phyloP scores from a whole-genome alignment of 2,113 vertebrate genomes.

The Muscicapa adusta region DNA sequence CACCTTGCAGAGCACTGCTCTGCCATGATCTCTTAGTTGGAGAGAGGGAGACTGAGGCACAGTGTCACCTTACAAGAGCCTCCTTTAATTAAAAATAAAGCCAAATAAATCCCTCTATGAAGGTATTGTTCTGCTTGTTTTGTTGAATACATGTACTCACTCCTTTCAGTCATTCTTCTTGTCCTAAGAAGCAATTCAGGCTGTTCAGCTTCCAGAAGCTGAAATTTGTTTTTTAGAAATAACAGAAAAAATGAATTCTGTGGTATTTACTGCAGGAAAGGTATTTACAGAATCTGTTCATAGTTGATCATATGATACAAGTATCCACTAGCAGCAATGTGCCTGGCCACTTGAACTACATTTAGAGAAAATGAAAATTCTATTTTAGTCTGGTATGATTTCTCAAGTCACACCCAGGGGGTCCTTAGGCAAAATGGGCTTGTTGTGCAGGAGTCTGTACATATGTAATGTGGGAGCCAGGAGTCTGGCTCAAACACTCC shows the following conservation, averaged over 20 bases:
- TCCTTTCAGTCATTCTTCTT: not conserved
- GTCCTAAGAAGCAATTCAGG: not conserved
- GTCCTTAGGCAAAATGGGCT: not conserved
- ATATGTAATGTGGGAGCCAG: not conserved
- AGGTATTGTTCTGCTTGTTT: not conserved
- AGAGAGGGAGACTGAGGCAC: not conserved
- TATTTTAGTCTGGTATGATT: not conserved
- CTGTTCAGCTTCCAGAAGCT: not conserved
- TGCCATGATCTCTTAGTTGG: not conserved
- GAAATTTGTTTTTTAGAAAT: not conserved
- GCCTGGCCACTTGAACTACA: not conserved
- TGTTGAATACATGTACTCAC: not conserved
- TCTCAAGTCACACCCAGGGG: not conserved
- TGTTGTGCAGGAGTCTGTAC: not conserved
- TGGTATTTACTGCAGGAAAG: not conserved
- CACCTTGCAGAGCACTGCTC: not conserved
- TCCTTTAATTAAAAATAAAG: not conserved
- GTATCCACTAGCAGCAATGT: not conserved
- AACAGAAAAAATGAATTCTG: not conserved
- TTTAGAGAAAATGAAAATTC: not conserved
- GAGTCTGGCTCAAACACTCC: not conserved
- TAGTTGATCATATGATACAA: not conserved
- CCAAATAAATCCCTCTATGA: not conserved
- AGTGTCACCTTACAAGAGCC: not conserved
- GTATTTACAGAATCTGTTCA: not conserved